Conservation (phyloP, 2,888 invertebrate genomes). For the Lomographa bimaculata region DNA sequence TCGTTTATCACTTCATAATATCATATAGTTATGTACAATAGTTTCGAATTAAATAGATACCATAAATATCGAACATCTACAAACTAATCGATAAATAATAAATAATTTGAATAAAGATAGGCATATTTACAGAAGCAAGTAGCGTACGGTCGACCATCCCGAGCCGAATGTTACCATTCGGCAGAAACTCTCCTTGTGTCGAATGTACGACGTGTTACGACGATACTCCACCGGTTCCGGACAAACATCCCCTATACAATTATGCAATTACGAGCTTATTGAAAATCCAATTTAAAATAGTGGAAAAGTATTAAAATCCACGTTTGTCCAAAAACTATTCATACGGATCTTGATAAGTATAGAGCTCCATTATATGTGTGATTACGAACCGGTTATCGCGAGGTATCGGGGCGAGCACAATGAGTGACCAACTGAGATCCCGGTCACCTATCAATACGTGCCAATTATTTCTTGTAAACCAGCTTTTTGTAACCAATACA, state of each 20-base stretch:
- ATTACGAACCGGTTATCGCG: conserved; percentile 59
- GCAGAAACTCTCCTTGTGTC: too few species aligned
- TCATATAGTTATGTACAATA: conserved; percentile 26
- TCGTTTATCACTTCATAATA: conserved; percentile 11
- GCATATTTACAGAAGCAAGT: conserved; percentile 79
- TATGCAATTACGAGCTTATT: conserved; percentile 16
- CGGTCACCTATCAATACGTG: conserved; percentile 52
- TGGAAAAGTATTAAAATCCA: conserved; percentile 35
- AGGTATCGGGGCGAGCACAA: conserved; percentile 39
- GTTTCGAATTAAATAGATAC: conserved; percentile 41
- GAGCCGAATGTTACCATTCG: conserved; percentile 41
- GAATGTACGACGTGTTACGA: too few species aligned
- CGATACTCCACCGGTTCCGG: conserved; percentile 50
- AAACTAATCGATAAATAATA: conserved; percentile 76
- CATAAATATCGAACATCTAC: conserved; percentile 51
- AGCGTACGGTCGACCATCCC: conserved; percentile 54
- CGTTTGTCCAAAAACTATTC: conserved; percentile 44
- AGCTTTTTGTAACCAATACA: conserved; percentile 63
- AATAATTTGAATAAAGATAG: conserved; percentile 73
- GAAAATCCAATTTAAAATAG: conserved; percentile 14
- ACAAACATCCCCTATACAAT: conserved; percentile 57
- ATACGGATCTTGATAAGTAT: conserved; percentile 47
- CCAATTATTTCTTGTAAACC: conserved; percentile 67
- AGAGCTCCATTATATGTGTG: conserved; percentile 44
- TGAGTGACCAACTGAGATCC: conserved; percentile 49